Evolutionary conservation across 2,888 invertebrate species (phyloP).

Genomic region (Chrysodeixis includens): DNA sequence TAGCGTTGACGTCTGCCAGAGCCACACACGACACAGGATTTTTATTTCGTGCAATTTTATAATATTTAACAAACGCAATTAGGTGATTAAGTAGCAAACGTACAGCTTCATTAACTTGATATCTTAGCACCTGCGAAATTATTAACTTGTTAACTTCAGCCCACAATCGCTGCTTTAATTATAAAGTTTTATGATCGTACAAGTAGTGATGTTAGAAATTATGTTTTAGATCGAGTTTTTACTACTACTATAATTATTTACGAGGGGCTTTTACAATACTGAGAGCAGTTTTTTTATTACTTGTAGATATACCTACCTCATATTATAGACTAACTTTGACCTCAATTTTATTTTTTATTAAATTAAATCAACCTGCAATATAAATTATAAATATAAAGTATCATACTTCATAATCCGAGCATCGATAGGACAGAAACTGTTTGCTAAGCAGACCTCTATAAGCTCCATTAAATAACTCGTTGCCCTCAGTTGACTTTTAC

Average conservation of each 20-base stretch:
- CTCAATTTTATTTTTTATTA: neutral
- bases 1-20: slow-evolving; percentile 60
- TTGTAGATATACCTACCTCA: neutral
- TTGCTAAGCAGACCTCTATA: slow-evolving; percentile 37
- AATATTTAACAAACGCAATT: slow-evolving; percentile 27
- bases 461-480: slow-evolving; percentile 48
- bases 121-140: slow-evolving; percentile 34
- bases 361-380: neutral
- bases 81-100: slow-evolving; percentile 12
- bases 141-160: slow-evolving; percentile 20
- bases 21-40: slow-evolving; percentile 49
- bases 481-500: slow-evolving; percentile 55
- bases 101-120: slow-evolving; percentile 32
- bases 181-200: slow-evolving; percentile 11
- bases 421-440: slow-evolving; percentile 15
- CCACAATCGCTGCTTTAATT: slow-evolving; percentile 24
- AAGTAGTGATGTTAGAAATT: slow-evolving; percentile 12
- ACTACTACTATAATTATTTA: slow-evolving; percentile 10
- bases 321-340: neutral
- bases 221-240: slow-evolving; percentile 20
- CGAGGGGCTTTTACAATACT: slow-evolving; percentile 10
- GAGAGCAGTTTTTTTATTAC: neutral
- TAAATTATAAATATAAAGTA: too few species aligned
- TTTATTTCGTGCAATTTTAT: slow-evolving; percentile 24
- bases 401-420: neutral